Base-by-base conservation (phyloP, 2,888 invertebrate species). In the Gasteruption jaculator region DNA sequence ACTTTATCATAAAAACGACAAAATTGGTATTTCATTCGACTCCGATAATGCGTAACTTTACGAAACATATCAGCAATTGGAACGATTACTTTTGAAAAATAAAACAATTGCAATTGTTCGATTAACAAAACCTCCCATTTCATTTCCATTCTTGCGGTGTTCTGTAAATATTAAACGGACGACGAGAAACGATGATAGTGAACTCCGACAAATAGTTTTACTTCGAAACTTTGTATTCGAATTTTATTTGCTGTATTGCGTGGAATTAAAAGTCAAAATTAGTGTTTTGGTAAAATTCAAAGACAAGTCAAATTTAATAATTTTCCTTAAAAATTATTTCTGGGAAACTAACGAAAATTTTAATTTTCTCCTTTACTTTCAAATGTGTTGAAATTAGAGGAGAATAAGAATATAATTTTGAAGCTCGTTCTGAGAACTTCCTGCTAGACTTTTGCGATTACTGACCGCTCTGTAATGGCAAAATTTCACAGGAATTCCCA, bases 401-500 rank as follows among this genome's bases (percentile, higher is more conserved):
- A 4, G 5, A 26, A 11, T 26, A 26, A 4, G 4, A 12, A 5
- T 26, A 26, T 12, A 14, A 26, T 14, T 12, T 26, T 8, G n/a
- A n/a, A 4, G 26, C 26, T 12, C 8, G 26, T 26, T 26, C 26
- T 5, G 22, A 35, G 25, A 34, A 27, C 22, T 11, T 34, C 41
- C 41, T 47, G 57, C 49, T 60, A 61, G 56, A 58, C 54, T 64
- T 56, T 63, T 60, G 47, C 47, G 51, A 56, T 61, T 64, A 67
- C 62, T 39, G 61, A 67, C 65, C 65, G 67, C 64, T 57, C 54
- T 52, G 60, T 66, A 65, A 67, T 50, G 52, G 45, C 50, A 60
- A 61, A 55, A 65, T 65, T 65, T 64, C 56, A 49, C 59, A 43
- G 38, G 37, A 26, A 15, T 34, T 19, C 19, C 16, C 34, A 3